Base-by-base conservation (phyloP, 2,888 invertebrate genomes). In the Perdita meconis region DNA sequence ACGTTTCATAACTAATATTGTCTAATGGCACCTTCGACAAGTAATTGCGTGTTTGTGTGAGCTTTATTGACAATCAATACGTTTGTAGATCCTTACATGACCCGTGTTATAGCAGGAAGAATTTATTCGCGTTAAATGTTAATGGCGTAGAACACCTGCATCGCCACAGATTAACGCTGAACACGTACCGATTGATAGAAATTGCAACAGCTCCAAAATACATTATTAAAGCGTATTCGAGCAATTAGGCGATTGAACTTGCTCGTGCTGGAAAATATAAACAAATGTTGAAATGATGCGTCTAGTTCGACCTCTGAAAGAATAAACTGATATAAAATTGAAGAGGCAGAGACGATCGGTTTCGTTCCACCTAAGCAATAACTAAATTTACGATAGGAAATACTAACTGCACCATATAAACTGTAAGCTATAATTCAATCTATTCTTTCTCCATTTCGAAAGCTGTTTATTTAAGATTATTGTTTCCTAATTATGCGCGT, bases 181-280 rank as follows among this genome's bases (percentile, higher is more conserved):
- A 22, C 44, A 47, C 44, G 16, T 47, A 47, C 19, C 19, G 2
- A 12, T 16, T 50, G 24, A 24, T 22, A 24, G 13, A 50, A 50
- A 26, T 26, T 50, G 50, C 24, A 50, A 13, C 13, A 50, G 50
- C 50, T 13, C 50, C 13, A 13, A 50, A 50, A 13, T 50, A 24
- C 22, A 50, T 50, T 50, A 50, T 24, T 50, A 22, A 50, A 50
- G 13, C 19, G 47, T 50, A 50, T 19, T 16, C 22, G 50, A 26
- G 50, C 50, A 50, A 50, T 50, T 50, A 13, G 22, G 50, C 4
- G 26, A 50, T 50, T 50, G 44, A 19, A 47, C 19, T 16, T 47
- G 19, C 8, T 2, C 44, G 44, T 47, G 16, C 44, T 1, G 16
- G 22, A 19, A 47, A 47, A 47, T 47, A 13, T 22, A 47, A 47